A percentile compares a stretch with the other conserved stretches of the same genome.
phyloP scores from a whole-genome alignment of 2,797 vertebrate species.

The Paratrypauchen microcephalus region DNA sequence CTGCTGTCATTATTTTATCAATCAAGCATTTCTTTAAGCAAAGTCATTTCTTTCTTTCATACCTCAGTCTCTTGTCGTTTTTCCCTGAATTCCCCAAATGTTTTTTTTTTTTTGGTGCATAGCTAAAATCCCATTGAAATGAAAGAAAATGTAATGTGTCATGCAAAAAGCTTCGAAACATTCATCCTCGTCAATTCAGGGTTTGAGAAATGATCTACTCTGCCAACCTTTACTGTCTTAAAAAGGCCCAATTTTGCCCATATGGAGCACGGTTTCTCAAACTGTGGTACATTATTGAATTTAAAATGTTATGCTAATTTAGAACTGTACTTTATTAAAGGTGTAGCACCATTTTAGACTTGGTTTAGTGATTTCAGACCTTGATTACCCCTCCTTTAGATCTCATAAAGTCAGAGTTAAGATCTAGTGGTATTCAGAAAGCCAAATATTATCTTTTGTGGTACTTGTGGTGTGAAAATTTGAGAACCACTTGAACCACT shows the following conservation, averaged over 20 bases:
- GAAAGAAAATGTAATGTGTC: background rate
- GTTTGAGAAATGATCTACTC: conserved; percentile 16
- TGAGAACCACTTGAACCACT: no score
- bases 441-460: no score
- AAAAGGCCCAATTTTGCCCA: conserved; percentile 20
- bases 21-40: conserved; percentile 25
- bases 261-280: no score
- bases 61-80: background rate
- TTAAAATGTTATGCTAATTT: no score
- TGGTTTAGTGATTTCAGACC: no score
- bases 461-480: no score
- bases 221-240: conserved; percentile 42
- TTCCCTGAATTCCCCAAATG: background rate
- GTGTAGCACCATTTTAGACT: no score
- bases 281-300: no score
- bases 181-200: conserved; percentile 16
- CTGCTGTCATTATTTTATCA: conserved; percentile 34
- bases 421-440: no score
- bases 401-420: no score
- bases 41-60: conserved; percentile 31
- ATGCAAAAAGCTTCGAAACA: background rate
- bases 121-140: conserved; percentile 5
- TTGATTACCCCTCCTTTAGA: no score
- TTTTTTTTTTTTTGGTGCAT: conserved; percentile 27
- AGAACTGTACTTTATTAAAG: no score